Evolutionary conservation across 2,888 invertebrate genomes (phyloP).

Genomic region (Sepioteuthis lessoniana): DNA sequence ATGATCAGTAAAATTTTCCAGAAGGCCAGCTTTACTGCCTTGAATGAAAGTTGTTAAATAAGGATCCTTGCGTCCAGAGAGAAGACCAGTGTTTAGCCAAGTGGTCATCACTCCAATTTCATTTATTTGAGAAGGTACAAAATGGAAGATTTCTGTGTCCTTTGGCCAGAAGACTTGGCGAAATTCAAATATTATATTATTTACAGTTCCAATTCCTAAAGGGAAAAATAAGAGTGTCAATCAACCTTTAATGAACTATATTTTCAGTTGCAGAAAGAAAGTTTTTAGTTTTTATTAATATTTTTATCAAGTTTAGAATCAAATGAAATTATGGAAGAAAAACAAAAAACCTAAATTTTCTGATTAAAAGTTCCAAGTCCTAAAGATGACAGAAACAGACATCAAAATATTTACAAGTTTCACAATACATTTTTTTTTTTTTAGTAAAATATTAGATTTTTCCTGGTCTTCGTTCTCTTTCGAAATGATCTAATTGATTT

Average conservation of each 20-base stretch:
- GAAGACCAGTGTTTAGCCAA: conserved; percentile 63
- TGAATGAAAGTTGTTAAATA: conserved; percentile 59
- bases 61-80: conserved; percentile 56
- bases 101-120: conserved; percentile 62
- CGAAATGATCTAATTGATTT: too few relatives aligned
- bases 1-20: conserved; percentile 60
- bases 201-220: conserved; percentile 37
- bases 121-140: conserved; percentile 55
- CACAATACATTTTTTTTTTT: too few relatives aligned
- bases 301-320: too few relatives aligned
- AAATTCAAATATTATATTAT: conserved; percentile 65
- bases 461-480: too few relatives aligned
- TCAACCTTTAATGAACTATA: too few relatives aligned
- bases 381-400: not conserved
- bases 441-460: too few relatives aligned
- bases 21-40: conserved; percentile 57
- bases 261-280: too few relatives aligned
- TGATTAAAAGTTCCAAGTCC: too few relatives aligned
- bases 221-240: not conserved
- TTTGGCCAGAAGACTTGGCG: conserved; percentile 66
- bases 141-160: conserved; percentile 63
- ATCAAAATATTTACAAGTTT: too few relatives aligned
- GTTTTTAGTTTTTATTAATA: too few relatives aligned
- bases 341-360: too few relatives aligned
- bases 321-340: too few relatives aligned